These are phyloP conservation scores for Acheta domesticus DNA, from an alignment of 2,888 invertebrate genomes.

Conservation along the genomic window DNA sequence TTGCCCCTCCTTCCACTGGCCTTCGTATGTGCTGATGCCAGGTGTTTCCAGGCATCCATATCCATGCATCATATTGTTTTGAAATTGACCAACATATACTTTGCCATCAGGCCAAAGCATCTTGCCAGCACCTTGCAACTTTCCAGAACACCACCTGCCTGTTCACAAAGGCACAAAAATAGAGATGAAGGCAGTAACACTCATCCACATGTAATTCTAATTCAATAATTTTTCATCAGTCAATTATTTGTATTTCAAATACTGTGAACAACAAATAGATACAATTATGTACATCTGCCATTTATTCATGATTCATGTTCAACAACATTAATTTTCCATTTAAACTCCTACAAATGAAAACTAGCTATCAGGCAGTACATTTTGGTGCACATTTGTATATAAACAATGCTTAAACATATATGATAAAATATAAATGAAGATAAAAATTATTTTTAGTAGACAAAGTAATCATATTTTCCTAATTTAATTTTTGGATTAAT, in stretches of 20 bases:
- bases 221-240: too few species aligned
- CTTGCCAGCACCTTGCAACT: constrained; percentile 79
- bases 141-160: constrained; percentile 76
- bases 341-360: too few species aligned
- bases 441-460: background rate
- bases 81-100: constrained; percentile 76
- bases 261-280: too few species aligned
- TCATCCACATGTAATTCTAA: too few species aligned
- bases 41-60: constrained; percentile 67
- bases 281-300: too few species aligned
- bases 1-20: constrained; percentile 76
- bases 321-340: too few species aligned
- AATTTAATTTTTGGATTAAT: too few species aligned
- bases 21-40: constrained; percentile 68
- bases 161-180: constrained; percentile 21
- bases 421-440: background rate
- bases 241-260: too few species aligned
- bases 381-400: too few species aligned
- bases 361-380: too few species aligned
- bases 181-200: background rate
- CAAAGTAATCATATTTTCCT: background rate
- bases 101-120: constrained; percentile 79
- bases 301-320: too few species aligned
- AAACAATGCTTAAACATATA: too few species aligned
- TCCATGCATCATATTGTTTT: constrained; percentile 69